Base-by-base conservation (phyloP, 2,888 invertebrate species). In the Buathra laborator region DNA sequence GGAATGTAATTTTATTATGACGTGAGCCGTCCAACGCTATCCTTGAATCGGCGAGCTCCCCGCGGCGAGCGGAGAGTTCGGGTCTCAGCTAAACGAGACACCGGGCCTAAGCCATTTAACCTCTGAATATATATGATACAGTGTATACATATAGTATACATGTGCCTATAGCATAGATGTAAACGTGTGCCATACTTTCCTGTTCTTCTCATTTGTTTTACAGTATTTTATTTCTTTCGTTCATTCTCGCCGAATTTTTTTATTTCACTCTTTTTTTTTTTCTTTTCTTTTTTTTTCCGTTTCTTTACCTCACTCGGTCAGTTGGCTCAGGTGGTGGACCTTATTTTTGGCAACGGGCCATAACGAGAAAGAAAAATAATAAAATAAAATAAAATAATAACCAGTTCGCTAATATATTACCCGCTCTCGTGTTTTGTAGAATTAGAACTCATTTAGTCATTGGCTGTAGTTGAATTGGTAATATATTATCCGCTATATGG, bases 1-100 rank as follows among this genome's bases (percentile, higher is more conserved):
- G 89, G 76, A 90, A 90, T 90, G 90, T 91, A 89, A 92, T 91
- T 91, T 91, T 90, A 90, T 92, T 91, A 90, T 90, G 90, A 90
- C 89, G 90, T 79, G 91, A 89, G 88, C 86, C 90, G 88, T 87
- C 88, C 89, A 84, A 56, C 77, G 87, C 87, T 91, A 90, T 91
- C 91, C 89, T 90, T 87, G 89, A 89, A 91, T 90, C 91, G 87
- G 84, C 84, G 83, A 79, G 83, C 87, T 87, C 87, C 89, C 90
- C 82, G 90, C 85, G 71, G 88, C 70, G 81, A 74, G 76, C 81
- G 62, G 81, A 76, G 76, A 81, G 86, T 84, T 86, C 76, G 87
- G 83, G 80, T 78, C 84, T 64, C 81, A 70, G 83, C 86, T 81
- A 87, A 87, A 87, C 81, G 81, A 86, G 83, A 87, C 81, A 79